A percentile compares a stretch with the other conserved stretches of the same genome.
These are phyloP conservation scores for Bellardia bayeri DNA, from an alignment of 2,888 invertebrate species.

Conservation along the genomic window DNA sequence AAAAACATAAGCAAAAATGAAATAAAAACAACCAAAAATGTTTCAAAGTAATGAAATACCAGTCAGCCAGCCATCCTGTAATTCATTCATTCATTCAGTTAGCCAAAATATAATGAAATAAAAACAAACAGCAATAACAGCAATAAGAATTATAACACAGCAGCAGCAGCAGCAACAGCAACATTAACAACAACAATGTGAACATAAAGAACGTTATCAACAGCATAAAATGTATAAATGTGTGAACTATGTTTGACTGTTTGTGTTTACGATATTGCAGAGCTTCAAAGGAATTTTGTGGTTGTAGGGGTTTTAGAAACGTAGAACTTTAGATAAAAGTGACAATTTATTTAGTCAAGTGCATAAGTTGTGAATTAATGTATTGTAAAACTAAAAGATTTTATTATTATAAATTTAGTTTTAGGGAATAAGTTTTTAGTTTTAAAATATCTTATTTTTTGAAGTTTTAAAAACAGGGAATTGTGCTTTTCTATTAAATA, in stretches of 20 bases:
- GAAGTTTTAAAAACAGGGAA: no score
- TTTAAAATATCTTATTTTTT: no score
- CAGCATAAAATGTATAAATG: conserved; percentile 19
- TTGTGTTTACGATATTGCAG: conserved; percentile 10
- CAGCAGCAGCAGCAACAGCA: conserved; percentile 14
- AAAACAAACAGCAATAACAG: conserved; percentile 21
- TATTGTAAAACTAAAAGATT: background rate
- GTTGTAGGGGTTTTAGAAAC: background rate
- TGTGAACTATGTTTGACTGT: background rate
- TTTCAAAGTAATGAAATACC: conserved; percentile 69
- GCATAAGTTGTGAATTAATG: no score
- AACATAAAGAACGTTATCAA: conserved; percentile 3
- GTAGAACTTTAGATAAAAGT: background rate
- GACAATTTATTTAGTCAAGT: background rate
- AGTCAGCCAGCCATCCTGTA: conserved; percentile 38
- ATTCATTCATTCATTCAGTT: conserved; percentile 38
- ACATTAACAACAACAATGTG: conserved; percentile 8
- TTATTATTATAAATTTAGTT: background rate
- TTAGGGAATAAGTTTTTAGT: no score
- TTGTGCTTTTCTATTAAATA: no score
- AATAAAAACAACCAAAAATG: conserved; percentile 31
- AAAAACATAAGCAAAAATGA: background rate
- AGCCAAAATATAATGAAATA: conserved; percentile 57
- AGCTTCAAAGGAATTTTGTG: conserved; percentile 14
- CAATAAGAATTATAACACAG: conserved; percentile 11